Evolutionary conservation across 37 sponge, comb jelly and placozoan species (phyloP).

Genomic region (Hormiphora californensis): DNA sequence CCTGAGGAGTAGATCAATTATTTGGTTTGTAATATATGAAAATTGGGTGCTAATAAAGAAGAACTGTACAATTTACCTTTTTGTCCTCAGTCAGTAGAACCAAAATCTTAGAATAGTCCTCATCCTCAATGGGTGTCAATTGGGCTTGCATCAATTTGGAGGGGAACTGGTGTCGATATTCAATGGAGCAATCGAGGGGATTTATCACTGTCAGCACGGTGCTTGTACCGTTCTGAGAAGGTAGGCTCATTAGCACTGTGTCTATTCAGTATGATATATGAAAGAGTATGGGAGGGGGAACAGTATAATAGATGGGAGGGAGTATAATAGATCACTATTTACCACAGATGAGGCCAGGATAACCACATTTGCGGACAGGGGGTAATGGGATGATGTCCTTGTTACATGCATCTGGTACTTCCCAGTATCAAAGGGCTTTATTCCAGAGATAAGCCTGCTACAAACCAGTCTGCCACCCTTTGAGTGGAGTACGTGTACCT

Average conservation of each 20-base stretch:
- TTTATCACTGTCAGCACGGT: constrained; percentile 18
- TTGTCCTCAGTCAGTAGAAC: constrained; percentile 16
- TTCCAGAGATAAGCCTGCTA: constrained; percentile 31
- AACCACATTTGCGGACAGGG: constrained; percentile 20
- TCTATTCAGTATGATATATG: no score
- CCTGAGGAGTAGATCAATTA: background rate
- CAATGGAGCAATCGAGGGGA: background rate
- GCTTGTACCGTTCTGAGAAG: background rate
- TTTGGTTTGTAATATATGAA: background rate
- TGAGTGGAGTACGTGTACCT: constrained; percentile 25
- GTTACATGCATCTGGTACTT: constrained; percentile 4
- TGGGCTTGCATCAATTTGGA: constrained; percentile 1
- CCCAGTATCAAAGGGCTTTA: no score
- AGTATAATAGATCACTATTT: background rate
- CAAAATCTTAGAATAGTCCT: background rate
- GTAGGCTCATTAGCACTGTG: background rate
- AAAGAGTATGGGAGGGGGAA: no score
- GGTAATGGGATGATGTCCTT: constrained; percentile 16
- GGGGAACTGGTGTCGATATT: background rate
- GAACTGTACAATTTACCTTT: no score
- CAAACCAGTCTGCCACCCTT: background rate
- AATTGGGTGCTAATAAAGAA: background rate
- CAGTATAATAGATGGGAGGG: no score
- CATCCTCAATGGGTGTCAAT: background rate
- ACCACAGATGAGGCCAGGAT: background rate